Evolutionary conservation across 2,113 vertebrate species (phyloP).

Genomic region (Sinocyclocheilus anshuiensis): DNA sequence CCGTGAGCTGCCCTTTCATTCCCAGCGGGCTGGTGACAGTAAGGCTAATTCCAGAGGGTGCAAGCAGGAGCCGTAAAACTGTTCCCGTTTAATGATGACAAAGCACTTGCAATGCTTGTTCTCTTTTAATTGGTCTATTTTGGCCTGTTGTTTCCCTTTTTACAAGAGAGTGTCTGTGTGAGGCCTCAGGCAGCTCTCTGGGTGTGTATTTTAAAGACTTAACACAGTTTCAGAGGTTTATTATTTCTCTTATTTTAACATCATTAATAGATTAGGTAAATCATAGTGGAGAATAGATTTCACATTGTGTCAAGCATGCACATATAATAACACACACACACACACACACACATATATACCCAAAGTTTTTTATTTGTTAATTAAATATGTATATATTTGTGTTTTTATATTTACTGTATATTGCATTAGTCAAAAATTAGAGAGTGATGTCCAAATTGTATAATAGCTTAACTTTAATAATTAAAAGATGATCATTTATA

Average conservation of each 20-base stretch:
- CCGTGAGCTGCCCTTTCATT: conserved; percentile 63
- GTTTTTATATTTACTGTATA: too few relatives aligned
- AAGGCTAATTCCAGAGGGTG: conserved; percentile 69
- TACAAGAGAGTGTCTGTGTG: conserved; percentile 38
- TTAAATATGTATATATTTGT: too few relatives aligned
- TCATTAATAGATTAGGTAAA: background rate
- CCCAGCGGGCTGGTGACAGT: conserved; percentile 62
- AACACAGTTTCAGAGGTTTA: conserved; percentile 41
- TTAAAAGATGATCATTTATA: background rate
- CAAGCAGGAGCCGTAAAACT: conserved; percentile 63
- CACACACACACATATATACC: too few relatives aligned
- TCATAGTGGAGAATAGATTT: background rate
- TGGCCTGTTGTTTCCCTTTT: conserved; percentile 52
- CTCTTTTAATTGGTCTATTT: conserved; percentile 56
- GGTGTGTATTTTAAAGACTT: conserved; percentile 64
- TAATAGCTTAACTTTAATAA: background rate
- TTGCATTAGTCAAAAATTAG: too few relatives aligned
- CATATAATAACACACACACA: too few relatives aligned
- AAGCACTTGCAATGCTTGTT: conserved; percentile 57
- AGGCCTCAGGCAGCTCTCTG: conserved; percentile 37
- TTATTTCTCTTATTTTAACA: conserved; percentile 3
- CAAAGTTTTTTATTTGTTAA: too few relatives aligned
- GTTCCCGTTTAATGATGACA: conserved; percentile 65
- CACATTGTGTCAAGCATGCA: background rate
- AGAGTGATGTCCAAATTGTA: too few relatives aligned